phyloP scores from a whole-genome alignment of 2,113 vertebrate genomes.

The Ammodytes dubius region DNA sequence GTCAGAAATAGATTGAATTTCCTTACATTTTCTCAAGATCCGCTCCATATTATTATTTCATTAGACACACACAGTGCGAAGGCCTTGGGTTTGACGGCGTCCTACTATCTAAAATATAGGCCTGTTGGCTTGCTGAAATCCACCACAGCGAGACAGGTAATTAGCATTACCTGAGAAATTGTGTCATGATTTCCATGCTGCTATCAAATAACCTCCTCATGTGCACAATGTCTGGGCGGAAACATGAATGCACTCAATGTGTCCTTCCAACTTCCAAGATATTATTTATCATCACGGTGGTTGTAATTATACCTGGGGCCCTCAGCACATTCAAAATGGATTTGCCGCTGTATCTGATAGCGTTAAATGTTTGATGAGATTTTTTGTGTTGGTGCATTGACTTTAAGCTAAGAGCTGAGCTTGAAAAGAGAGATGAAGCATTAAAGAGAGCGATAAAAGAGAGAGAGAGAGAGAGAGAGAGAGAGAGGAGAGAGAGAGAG shows the following conservation, averaged over 20 bases:
- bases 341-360: constrained; percentile 64
- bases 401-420: too few species aligned
- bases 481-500: too few species aligned
- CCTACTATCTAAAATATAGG: constrained; percentile 28
- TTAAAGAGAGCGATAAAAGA: too few species aligned
- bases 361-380: constrained; percentile 77
- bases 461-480: too few species aligned
- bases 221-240: constrained; percentile 35
- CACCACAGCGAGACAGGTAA: constrained; percentile 51
- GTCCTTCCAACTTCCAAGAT: constrained; percentile 63
- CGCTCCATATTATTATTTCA: constrained; percentile 47
- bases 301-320: constrained; percentile 69
- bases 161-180: constrained; percentile 67
- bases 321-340: constrained; percentile 57
- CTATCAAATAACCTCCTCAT: constrained; percentile 71
- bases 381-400: too few species aligned
- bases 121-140: constrained; percentile 42
- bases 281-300: constrained; percentile 69
- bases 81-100: constrained; percentile 19
- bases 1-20: constrained; percentile 3
- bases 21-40: constrained; percentile 4
- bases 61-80: constrained; percentile 51
- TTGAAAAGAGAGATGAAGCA: too few species aligned
- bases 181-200: constrained; percentile 70
- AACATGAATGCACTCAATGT: constrained; percentile 45